phyloP scores from a whole-genome alignment of 1,140 invertebrate genomes.

The Temnothorax longispinosus region DNA sequence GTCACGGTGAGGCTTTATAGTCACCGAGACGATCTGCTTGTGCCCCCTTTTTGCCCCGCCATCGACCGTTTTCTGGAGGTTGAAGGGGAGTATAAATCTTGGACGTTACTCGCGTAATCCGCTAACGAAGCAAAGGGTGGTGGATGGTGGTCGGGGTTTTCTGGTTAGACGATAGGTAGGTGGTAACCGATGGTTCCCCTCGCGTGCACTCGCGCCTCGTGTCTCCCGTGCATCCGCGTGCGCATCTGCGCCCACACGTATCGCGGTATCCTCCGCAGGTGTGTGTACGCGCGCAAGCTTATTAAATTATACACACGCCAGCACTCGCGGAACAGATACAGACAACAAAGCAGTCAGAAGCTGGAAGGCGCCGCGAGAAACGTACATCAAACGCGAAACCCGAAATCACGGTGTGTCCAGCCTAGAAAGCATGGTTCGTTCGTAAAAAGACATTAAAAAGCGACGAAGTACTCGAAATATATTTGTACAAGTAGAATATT shows the following conservation, averaged over 20 bases:
- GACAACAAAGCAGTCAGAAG: neutral
- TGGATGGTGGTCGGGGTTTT: constrained; percentile 54
- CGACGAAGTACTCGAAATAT: neutral
- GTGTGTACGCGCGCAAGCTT: neutral
- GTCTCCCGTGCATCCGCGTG: constrained; percentile 15
- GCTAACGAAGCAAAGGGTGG: constrained; percentile 38
- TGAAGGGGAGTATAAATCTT: constrained; percentile 69
- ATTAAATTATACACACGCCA: neutral
- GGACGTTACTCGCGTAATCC: constrained; percentile 60
- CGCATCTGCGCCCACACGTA: constrained; percentile 33
- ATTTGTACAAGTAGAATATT: neutral
- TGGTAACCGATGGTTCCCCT: constrained; percentile 33
- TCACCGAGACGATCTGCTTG: constrained; percentile 61
- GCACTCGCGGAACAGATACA: neutral
- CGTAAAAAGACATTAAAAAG: neutral
- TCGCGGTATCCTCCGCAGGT: constrained; percentile 19
- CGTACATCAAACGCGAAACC: neutral
- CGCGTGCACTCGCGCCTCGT: neutral
- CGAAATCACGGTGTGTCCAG: neutral
- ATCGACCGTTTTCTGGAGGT: constrained; percentile 47
- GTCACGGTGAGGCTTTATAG: constrained; percentile 71
- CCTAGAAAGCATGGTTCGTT: neutral
- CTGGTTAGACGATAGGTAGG: constrained; percentile 45
- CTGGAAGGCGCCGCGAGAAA: neutral
- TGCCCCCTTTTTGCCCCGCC: constrained; percentile 70